Evolutionary conservation across 2,797 vertebrate species (phyloP).

Genomic region (Gambusia yucatana): DNA sequence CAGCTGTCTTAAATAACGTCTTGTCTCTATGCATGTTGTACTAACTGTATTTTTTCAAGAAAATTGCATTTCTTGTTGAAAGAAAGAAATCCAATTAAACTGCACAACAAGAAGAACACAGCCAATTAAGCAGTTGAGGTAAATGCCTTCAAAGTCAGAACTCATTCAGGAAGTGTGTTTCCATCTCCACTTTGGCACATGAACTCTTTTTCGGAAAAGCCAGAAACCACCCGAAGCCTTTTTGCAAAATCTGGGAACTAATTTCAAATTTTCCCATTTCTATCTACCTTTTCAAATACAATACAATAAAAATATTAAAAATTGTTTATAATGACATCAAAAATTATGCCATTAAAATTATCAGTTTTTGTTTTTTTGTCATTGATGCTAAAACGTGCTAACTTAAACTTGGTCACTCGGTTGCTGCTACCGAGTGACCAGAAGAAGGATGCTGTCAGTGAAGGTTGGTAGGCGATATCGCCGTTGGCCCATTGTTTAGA

Average conservation of each 20-base stretch:
- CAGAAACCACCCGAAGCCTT: not conserved
- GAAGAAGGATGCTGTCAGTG: not conserved
- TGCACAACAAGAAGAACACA: not conserved
- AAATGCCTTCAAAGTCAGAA: not conserved
- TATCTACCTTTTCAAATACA: not conserved
- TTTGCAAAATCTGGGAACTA: not conserved
- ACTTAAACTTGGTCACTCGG: not conserved
- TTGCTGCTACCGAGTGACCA: no score
- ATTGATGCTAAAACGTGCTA: not conserved
- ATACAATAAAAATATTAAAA: not conserved
- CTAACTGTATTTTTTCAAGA: not conserved
- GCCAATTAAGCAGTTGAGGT: not conserved
- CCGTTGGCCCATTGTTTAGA: no score
- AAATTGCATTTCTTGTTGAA: no score
- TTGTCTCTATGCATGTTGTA: not conserved
- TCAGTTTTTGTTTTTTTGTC: no score
- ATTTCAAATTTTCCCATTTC: not conserved
- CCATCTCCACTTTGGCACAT: not conserved
- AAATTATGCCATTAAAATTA: not conserved
- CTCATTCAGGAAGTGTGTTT: not conserved
- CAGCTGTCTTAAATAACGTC: not conserved
- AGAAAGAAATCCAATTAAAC: not conserved
- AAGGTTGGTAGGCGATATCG: not conserved
- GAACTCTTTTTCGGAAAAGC: not conserved
- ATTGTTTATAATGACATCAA: no score